These are phyloP conservation scores for Cataglyphis altisquamis DNA, from an alignment of 2,888 invertebrate species.

Conservation along the genomic window DNA sequence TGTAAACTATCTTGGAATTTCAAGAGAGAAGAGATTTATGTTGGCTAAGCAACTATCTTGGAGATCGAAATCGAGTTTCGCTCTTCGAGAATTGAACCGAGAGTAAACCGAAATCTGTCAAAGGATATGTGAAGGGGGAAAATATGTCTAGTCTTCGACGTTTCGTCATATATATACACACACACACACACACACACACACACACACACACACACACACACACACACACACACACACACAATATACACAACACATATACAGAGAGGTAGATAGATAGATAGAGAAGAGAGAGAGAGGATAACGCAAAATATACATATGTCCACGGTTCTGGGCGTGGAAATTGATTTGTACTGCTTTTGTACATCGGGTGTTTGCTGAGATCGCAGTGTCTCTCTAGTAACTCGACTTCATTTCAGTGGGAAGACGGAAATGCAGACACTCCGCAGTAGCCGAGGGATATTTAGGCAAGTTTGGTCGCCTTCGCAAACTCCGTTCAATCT, in stretches of 20 bases:
- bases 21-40: conserved; percentile 15
- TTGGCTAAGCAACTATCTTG: background rate
- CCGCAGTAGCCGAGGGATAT: conserved; percentile 37
- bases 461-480: conserved; percentile 48
- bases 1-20: background rate
- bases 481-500: conserved; percentile 43
- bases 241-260: too few species aligned
- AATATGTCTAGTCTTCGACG: conserved; percentile 15
- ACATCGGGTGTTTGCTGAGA: conserved; percentile 32
- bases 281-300: background rate
- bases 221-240: too few species aligned
- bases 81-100: background rate
- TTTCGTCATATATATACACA: background rate
- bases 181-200: too few species aligned
- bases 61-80: background rate
- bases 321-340: conserved; percentile 17
- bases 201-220: too few species aligned
- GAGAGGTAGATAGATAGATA: too few species aligned
- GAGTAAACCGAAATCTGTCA: conserved; percentile 6
- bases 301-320: conserved; percentile 25
- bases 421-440: conserved; percentile 9
- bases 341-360: conserved; percentile 40
- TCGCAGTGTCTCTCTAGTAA: conserved; percentile 10
- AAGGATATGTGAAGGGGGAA: background rate
- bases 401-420: background rate